Percentiles rank a stretch among this genome's conserved stretches.
phyloP scores from a whole-genome alignment of 2,797 vertebrate species.

The Clarias laeviceps region DNA sequence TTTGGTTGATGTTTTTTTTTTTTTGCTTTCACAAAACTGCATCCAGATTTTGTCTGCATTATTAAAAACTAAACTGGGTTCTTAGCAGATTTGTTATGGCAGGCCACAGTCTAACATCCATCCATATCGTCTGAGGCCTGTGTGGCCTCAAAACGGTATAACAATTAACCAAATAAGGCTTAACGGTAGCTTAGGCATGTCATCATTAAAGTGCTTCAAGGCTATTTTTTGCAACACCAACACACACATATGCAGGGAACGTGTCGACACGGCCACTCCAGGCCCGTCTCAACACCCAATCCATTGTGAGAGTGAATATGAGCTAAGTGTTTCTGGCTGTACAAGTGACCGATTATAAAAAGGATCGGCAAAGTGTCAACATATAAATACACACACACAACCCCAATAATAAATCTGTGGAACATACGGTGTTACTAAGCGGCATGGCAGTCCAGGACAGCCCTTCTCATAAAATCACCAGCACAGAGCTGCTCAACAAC shows the following conservation, averaged over 20 bases:
- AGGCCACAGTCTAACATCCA: neutral
- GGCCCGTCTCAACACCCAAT: constrained; percentile 78
- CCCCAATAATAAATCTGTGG: neutral
- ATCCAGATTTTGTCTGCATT: neutral
- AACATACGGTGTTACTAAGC: neutral
- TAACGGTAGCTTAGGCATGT: constrained; percentile 55
- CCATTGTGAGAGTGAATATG: constrained; percentile 74
- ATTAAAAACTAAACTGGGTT: neutral
- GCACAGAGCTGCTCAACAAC: neutral
- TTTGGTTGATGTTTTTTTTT: too few relatives aligned
- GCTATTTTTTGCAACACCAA: constrained; percentile 65
- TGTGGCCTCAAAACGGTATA: constrained; percentile 50
- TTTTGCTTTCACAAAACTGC: too few relatives aligned
- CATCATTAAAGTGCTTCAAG: constrained; percentile 67
- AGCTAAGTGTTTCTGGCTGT: constrained; percentile 66
- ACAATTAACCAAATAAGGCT: constrained; percentile 60
- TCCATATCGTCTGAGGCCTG: neutral
- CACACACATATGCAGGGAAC: constrained; percentile 53
- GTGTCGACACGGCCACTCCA: constrained; percentile 69
- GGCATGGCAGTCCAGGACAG: neutral
- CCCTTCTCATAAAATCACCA: neutral
- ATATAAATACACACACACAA: constrained; percentile 42
- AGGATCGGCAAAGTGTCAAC: constrained; percentile 61
- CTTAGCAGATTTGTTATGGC: neutral
- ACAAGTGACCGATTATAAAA: constrained; percentile 76